Percentiles rank a stretch among this genome's conserved stretches.
phyloP scores from a whole-genome alignment of 1,140 invertebrate genomes.

The Eubasilissa regina region DNA sequence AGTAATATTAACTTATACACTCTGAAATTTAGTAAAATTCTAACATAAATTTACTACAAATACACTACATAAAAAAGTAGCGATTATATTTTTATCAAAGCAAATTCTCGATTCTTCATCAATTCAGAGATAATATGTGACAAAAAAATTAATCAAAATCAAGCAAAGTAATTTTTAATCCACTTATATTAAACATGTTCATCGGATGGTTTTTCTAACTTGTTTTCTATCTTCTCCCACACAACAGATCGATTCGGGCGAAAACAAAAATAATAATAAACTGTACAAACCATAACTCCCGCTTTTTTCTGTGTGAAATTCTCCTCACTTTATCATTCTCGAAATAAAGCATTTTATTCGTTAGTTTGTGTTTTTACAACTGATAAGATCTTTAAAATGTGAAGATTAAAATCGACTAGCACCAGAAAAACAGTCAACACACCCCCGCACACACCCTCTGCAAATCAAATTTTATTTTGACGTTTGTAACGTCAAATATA shows the following conservation, averaged over 20 bases:
- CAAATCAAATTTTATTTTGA: slow-evolving; percentile 13
- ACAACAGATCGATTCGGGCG: slow-evolving; percentile 21
- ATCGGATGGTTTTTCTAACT: too few species aligned
- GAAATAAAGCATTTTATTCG: background rate
- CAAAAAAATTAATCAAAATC: too few species aligned
- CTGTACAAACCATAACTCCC: slow-evolving; percentile 34
- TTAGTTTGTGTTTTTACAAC: background rate
- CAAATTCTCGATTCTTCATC: too few species aligned
- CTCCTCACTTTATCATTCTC: too few species aligned
- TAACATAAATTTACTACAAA: too few species aligned
- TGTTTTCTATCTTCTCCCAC: background rate
- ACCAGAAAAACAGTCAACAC: slow-evolving; percentile 6
- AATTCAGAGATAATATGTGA: too few species aligned
- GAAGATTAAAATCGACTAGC: background rate
- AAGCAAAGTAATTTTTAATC: too few species aligned
- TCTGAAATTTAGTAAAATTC: too few species aligned
- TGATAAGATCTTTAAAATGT: background rate
- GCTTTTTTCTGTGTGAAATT: slow-evolving; percentile 18
- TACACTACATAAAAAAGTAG: too few species aligned
- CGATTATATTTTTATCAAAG: too few species aligned
- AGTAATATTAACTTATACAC: too few species aligned
- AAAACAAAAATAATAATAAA: slow-evolving; percentile 31
- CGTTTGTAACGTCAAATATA: slow-evolving; percentile 23
- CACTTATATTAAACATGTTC: too few species aligned
- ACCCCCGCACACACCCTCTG: background rate